Base-by-base conservation (phyloP, 1,140 invertebrate species). In the Oreohelix idahoensis region DNA sequence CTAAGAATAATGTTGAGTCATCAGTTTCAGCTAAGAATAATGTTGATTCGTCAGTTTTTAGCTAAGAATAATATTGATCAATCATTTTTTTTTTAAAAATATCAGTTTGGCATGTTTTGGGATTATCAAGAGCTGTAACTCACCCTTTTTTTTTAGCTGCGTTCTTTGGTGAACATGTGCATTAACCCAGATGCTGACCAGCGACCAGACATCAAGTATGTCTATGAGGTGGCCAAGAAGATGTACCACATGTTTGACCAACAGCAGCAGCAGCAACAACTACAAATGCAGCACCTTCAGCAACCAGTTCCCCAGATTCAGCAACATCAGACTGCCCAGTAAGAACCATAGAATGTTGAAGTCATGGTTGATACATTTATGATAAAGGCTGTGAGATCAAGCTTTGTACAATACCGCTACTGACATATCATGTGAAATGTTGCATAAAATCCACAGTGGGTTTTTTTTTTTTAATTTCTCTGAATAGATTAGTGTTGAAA, bases 181-280 rank as follows among this genome's bases (percentile, higher is more conserved):
- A 94, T 95, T 69, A 94, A 94, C 87, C 92, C 94, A 10, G 93
- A 95, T 84, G 94, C 95, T 15, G 90, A 93, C 70, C 92, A 93
- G 76, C 88, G 95, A 38, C 95, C 95, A 71, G 94, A 94, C 86
- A 94, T 94, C 75, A 87, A 86, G 20, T 93, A 94, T 88, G 93
- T 94, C 15, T 92, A 93, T 81, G 87, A 91, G 49, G 90, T 94
- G 32, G 93, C 94, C 10, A 89, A 91, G 79, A 85, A 90, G 84
- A 93, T 93, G 92, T 88, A 90, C 79, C 84, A 85, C 10, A 84
- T 83, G 58, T 86, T 83, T 66, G 82, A 88, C 15, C 82, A 85
- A 58, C 81, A 80, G 49, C 84, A 85, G 63, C 84, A 86, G 35
- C 84, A 85, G 78, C 78, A 83, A 38, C 85, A 84, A 58, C 85